Percentiles rank a stretch among this genome's conserved stretches.
These are phyloP conservation scores for Whitmania pigra DNA, from an alignment of 1,140 invertebrate genomes.

Conservation along the genomic window DNA sequence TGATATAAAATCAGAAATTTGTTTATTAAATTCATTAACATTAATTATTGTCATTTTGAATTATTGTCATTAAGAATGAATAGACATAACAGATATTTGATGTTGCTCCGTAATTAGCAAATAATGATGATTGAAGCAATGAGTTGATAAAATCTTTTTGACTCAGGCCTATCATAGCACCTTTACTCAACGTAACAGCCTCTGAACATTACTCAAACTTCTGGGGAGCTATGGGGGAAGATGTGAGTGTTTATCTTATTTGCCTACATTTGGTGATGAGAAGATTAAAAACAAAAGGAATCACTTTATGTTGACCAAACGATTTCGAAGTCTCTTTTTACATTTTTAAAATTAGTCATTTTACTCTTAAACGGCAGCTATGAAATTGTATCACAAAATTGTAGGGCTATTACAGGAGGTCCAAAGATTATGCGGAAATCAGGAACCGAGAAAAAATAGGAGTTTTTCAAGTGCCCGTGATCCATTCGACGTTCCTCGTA, in stretches of 20 bases:
- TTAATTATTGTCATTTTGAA: no score
- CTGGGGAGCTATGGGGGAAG: slow-evolving; percentile 77
- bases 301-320: background rate
- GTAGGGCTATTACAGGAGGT: slow-evolving; percentile 73
- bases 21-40: background rate
- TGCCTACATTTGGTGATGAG: slow-evolving; percentile 1
- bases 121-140: background rate
- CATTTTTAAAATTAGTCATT: background rate
- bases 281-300: slow-evolving; percentile 17
- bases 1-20: background rate
- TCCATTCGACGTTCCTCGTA: slow-evolving; percentile 75
- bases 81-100: slow-evolving; percentile 1
- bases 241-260: slow-evolving; percentile 29
- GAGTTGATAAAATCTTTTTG: background rate
- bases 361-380: background rate
- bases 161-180: slow-evolving; percentile 50
- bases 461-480: slow-evolving; percentile 75
- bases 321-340: background rate
- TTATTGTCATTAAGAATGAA: background rate
- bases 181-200: slow-evolving; percentile 70
- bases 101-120: background rate
- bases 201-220: slow-evolving; percentile 73
- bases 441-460: slow-evolving; percentile 58
- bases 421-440: slow-evolving; percentile 72
- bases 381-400: background rate